Evolutionary conservation across 2,888 invertebrate species (phyloP).

Genomic region (Polietes domitor): DNA sequence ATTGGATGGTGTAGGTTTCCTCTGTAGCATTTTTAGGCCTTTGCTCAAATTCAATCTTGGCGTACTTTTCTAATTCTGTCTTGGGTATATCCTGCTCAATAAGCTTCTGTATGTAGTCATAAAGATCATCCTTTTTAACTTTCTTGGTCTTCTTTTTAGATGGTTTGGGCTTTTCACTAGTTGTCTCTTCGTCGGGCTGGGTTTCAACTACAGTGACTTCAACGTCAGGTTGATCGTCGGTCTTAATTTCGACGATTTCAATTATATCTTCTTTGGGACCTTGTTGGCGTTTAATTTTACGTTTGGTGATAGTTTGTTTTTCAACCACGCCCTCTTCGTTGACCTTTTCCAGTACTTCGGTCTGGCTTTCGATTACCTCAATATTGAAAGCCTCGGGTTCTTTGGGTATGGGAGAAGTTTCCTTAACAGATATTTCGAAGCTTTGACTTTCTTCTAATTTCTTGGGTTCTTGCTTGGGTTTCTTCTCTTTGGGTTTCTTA

Average conservation of each 20-base stretch:
- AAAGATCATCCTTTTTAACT: slow-evolving; percentile 77
- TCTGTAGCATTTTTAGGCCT: slow-evolving; percentile 73
- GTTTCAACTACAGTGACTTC: slow-evolving; percentile 76
- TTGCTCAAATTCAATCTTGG: slow-evolving; percentile 79
- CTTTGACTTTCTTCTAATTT: slow-evolving; percentile 71
- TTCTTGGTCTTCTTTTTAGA: slow-evolving; percentile 77
- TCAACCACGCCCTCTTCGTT: slow-evolving; percentile 77
- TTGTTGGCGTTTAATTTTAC: slow-evolving; percentile 79
- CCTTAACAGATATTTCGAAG: slow-evolving; percentile 80
- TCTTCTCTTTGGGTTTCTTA: slow-evolving; percentile 62
- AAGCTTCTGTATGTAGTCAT: slow-evolving; percentile 78
- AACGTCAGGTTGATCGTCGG: slow-evolving; percentile 76
- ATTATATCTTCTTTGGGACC: slow-evolving; percentile 79
- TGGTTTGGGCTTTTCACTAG: slow-evolving; percentile 74
- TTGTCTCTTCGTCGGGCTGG: slow-evolving; percentile 74
- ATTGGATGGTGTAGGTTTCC: slow-evolving; percentile 57
- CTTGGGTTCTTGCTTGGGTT: slow-evolving; percentile 45
- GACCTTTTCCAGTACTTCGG: slow-evolving; percentile 62
- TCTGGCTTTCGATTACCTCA: slow-evolving; percentile 67
- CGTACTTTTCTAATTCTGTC: slow-evolving; percentile 80
- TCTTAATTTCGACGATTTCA: slow-evolving; percentile 78
- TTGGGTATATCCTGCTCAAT: slow-evolving; percentile 79
- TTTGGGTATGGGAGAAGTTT: slow-evolving; percentile 72
- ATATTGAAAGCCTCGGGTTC: slow-evolving; percentile 57
- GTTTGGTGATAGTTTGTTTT: slow-evolving; percentile 80